Evolutionary conservation across 2,888 invertebrate species (phyloP), one percentile per base, ranked within the genome.

Genomic region (Rhodophaea formosa): DNA sequence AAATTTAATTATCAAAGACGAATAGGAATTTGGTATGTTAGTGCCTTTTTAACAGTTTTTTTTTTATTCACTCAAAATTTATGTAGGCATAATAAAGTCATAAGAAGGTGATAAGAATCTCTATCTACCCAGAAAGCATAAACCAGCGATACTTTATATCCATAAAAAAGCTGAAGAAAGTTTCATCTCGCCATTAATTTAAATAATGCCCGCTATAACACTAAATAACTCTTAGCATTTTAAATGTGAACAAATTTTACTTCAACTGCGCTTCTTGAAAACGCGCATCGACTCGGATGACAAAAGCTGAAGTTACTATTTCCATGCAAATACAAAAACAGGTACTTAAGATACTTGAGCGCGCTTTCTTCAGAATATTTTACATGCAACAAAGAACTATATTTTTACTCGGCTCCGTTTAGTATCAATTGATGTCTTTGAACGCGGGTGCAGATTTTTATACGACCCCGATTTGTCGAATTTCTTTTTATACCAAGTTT

Each of bases 321-420:
- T 12, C 47, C n/a, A 49, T 49, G 47, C 47, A 49, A 49, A 49
- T 49, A 49, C 14, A 49, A 30, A 49, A 49, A 49, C 47, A 30
- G 47, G 47, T 49, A 49, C 30, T 47, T 47, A 30, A 47, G 3
- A 29, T 29, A 47, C 29, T 30, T 30, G 14, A 30, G 30, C 12
- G 12, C 10, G 23, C 46, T 46, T 23, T 6, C 39, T 39, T 12
- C 3, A 32, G 15, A 32, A 49, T 49, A 32, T 49, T 49, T 32
- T 49, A 32, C 49, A 32, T 49, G 10, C 47, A 30, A 49, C 47
- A 49, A 49, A 49, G 47, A 49, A 49, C 30, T 49, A 14, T 30
- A 49, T 49, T 49, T 30, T 15, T 32, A 32, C 47, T 29, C 30
- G 10, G 12, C 12, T 29, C n/a, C 12, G 12, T 46, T 47, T 47